Conservation (phyloP, 1,140 invertebrate species). For the Cydia amplana region DNA sequence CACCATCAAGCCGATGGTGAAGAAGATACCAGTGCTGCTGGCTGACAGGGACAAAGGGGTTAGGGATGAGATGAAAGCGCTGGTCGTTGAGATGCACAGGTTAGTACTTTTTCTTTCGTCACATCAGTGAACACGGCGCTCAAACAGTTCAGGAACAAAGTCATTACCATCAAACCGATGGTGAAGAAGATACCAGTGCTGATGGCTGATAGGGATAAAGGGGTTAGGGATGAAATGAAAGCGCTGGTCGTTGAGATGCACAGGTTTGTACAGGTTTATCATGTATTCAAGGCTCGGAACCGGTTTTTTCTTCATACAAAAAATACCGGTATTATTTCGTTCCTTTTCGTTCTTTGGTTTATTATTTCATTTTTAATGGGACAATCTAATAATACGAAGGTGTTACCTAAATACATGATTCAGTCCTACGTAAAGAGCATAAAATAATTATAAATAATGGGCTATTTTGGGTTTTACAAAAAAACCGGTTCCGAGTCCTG, state of each 20-base stretch:
- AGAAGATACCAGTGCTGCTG: constrained; percentile 89
- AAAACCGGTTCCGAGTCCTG: too few species aligned
- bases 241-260: constrained; percentile 95
- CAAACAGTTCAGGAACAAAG: constrained; percentile 94
- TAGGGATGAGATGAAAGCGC: constrained; percentile 92
- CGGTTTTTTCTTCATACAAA: too few species aligned
- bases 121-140: constrained; percentile 88
- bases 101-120: constrained; percentile 65
- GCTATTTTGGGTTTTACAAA: too few species aligned
- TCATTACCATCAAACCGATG: constrained; percentile 93
- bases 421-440: too few species aligned
- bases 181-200: constrained; percentile 91
- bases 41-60: constrained; percentile 96
- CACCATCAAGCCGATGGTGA: constrained; percentile 92
- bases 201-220: constrained; percentile 95
- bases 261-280: constrained; percentile 55
- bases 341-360: too few species aligned
- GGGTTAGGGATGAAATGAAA: constrained; percentile 95
- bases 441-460: too few species aligned
- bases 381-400: too few species aligned
- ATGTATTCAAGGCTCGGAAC: too few species aligned
- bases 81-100: constrained; percentile 96
- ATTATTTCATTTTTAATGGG: too few species aligned
- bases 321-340: too few species aligned
- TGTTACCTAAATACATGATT: too few species aligned